Percentiles rank a stretch among this genome's conserved stretches.
These are phyloP conservation scores for Botia kubotai DNA, from an alignment of 2,797 vertebrate genomes.

Conservation along the genomic window DNA sequence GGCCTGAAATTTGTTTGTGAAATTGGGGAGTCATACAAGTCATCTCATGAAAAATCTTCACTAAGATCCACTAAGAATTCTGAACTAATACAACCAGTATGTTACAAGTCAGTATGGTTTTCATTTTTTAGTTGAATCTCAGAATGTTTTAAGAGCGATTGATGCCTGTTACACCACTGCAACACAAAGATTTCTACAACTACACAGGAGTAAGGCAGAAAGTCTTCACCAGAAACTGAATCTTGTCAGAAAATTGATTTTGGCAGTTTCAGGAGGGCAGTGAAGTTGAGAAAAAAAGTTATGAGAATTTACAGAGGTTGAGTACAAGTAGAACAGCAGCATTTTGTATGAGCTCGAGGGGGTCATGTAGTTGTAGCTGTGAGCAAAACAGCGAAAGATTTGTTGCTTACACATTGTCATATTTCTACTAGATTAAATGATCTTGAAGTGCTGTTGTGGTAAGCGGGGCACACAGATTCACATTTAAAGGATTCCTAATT, in stretches of 20 bases:
- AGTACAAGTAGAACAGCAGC: neutral
- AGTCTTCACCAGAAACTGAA: neutral
- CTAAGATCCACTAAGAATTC: no score
- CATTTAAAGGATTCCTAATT: neutral
- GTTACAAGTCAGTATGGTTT: no score
- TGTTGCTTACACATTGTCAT: neutral
- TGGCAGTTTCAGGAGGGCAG: slow-evolving; percentile 1
- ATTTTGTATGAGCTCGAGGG: neutral
- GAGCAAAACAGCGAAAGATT: slow-evolving; percentile 5
- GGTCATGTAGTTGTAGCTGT: slow-evolving; percentile 4
- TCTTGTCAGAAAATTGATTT: slow-evolving; percentile 20
- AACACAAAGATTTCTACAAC: neutral
- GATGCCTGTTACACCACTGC: neutral
- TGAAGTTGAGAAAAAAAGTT: slow-evolving; percentile 3
- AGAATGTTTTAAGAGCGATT: neutral
- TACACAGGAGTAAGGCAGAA: neutral
- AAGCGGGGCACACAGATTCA: neutral
- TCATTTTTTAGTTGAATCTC: no score
- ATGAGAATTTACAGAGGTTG: slow-evolving; percentile 18
- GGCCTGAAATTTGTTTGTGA: no score
- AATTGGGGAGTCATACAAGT: no score
- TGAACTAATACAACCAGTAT: no score
- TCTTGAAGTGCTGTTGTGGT: neutral
- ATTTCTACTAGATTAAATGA: neutral
- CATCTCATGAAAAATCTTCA: no score